phyloP scores from a whole-genome alignment of 2,797 vertebrate genomes.

The Etheostoma perlongum region DNA sequence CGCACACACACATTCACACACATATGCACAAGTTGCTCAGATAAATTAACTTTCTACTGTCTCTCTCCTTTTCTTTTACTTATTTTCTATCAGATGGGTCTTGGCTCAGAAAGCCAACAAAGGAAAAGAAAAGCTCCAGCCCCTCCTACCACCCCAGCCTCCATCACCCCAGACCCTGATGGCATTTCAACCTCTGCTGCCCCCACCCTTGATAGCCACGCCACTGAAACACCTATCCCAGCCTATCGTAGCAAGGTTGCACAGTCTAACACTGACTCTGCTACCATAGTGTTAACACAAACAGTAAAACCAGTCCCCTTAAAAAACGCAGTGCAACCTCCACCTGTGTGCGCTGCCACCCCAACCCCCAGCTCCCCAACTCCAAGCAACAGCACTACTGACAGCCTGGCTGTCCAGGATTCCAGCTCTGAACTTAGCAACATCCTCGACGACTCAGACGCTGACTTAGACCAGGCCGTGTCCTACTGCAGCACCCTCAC shows the following conservation, averaged over 20 bases:
- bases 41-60: conserved; percentile 57
- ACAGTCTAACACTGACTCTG: conserved; percentile 31
- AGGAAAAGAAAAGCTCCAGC: conserved; percentile 94
- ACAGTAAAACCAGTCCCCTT: conserved; percentile 30
- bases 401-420: conserved; percentile 72
- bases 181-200: conserved; percentile 60
- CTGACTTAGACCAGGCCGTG: conserved; percentile 56
- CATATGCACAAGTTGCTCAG: conserved; percentile 42
- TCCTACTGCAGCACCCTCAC: conserved; percentile 71
- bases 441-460: conserved; percentile 80
- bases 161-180: conserved; percentile 60
- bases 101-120: conserved; percentile 86
- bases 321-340: conserved; percentile 67
- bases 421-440: conserved; percentile 83
- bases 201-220: conserved; percentile 72
- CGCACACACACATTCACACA: conserved; percentile 26
- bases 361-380: conserved; percentile 78
- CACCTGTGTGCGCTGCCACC: conserved; percentile 45
- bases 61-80: conserved; percentile 33
- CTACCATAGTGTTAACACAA: conserved; percentile 35
- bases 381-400: conserved; percentile 66
- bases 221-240: conserved; percentile 43
- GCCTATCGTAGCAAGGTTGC: conserved; percentile 33
- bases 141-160: conserved; percentile 84
- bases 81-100: conserved; percentile 79